phyloP scores from a whole-genome alignment of 2,797 vertebrate species.

The Taeniopygia guttata region DNA sequence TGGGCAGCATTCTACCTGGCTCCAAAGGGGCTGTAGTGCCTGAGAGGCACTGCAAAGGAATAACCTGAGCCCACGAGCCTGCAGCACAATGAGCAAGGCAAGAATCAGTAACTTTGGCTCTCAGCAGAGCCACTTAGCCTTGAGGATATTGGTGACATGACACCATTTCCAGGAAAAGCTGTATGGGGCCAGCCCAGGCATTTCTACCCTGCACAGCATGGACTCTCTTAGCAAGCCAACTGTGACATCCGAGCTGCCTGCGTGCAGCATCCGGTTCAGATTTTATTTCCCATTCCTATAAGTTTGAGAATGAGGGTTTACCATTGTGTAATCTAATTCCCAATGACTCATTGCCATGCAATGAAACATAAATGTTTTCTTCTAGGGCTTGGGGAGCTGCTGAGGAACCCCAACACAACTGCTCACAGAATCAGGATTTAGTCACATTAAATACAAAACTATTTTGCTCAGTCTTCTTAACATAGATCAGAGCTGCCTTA shows the following conservation, averaged over 20 bases:
- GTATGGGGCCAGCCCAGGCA: neutral
- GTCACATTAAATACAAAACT: neutral
- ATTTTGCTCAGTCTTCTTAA: neutral
- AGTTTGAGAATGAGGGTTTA: neutral
- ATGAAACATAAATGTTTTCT: neutral
- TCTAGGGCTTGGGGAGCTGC: neutral
- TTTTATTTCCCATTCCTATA: slow-evolving; percentile 33
- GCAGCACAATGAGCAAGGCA: neutral
- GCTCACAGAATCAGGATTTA: neutral
- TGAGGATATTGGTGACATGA: neutral
- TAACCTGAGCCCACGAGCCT: neutral
- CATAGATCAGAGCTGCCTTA: neutral
- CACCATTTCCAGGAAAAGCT: slow-evolving; percentile 3
- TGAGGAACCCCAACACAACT: neutral
- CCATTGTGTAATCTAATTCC: neutral
- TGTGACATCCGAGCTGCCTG: slow-evolving; percentile 3
- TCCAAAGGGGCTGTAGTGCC: neutral
- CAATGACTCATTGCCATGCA: neutral
- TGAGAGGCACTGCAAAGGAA: neutral
- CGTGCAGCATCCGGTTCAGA: neutral
- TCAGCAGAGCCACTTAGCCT: neutral
- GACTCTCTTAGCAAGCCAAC: neutral
- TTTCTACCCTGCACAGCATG: neutral
- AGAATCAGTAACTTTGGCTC: neutral
- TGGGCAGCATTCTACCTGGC: neutral